These are phyloP conservation scores for Cebidichthys violaceus DNA, from an alignment of 2,113 vertebrate species.

Conservation along the genomic window DNA sequence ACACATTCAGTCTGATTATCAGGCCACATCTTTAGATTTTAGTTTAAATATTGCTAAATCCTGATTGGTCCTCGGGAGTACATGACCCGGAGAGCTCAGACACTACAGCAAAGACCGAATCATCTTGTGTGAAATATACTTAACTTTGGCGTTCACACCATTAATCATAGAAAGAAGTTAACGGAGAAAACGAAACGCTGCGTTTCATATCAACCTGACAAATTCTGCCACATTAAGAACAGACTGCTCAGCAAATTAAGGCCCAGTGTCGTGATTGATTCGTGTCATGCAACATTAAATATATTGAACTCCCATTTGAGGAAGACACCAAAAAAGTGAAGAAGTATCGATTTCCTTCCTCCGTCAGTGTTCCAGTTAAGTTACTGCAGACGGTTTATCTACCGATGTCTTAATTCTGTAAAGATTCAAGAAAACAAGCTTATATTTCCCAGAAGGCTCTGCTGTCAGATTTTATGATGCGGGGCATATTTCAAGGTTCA, in stretches of 20 bases:
- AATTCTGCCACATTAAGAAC: constrained; percentile 28
- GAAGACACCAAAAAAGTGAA: constrained; percentile 33
- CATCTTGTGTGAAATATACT: not conserved
- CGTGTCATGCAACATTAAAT: constrained; percentile 54
- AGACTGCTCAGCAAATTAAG: constrained; percentile 41
- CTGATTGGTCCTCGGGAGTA: not conserved
- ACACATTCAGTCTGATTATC: not conserved
- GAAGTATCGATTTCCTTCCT: constrained; percentile 46
- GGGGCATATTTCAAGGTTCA: constrained; percentile 64
- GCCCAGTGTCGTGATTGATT: constrained; percentile 47
- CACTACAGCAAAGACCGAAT: not conserved
- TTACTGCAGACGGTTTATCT: constrained; percentile 49
- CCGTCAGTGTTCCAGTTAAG: constrained; percentile 34
- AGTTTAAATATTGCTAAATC: not conserved
- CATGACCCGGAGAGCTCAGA: not conserved
- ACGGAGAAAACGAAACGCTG: constrained; percentile 2
- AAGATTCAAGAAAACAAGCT: constrained; percentile 54
- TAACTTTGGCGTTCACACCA: not conserved
- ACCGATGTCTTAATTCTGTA: constrained; percentile 37
- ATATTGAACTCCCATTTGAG: constrained; percentile 42
- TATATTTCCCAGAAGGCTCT: constrained; percentile 21
- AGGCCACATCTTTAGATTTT: not conserved
- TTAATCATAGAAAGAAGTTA: constrained; percentile 22
- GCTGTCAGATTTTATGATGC: constrained; percentile 66
- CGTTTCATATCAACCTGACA: constrained; percentile 43